Base-by-base conservation (phyloP, 1,140 invertebrate genomes). In the Drosophila arizonae region DNA sequence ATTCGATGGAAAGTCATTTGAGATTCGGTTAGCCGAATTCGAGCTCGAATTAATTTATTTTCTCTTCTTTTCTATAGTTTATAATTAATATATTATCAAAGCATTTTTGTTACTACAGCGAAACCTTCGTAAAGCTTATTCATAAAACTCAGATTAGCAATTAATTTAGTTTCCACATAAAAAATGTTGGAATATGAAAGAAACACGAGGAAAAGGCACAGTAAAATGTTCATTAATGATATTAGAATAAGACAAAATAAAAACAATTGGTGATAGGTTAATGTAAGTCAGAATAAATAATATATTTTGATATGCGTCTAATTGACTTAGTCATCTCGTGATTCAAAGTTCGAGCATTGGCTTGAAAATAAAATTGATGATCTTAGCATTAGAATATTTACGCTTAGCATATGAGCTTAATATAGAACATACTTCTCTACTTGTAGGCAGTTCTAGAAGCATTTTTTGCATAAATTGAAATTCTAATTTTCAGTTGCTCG, bases 121-220 rank as follows among this genome's bases (percentile, higher is more conserved):
- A 84, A 84, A 84, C 81, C 81, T 79, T 56, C 56, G 70, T 76
- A 77, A 85, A 84, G 81, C 81, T 79, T 77, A 63, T 81, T 72
- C 24, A 81, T 60, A 78, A 46, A 76, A 75, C 46, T 30, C 15
- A 61, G 50, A 15, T 48, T 45, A 45, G 46, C 39, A 51, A 69
- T 60, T 51, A 30, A 62, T 48, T 62, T 54, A 39, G 17, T 50
- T 76, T 13, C 43, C 54, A 26, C 43, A 55, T 63, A 50, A 17
- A 62, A 17, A 33, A 33, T 33, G 33, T 13, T 43, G 51, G 46
- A 76, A 72, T 15, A 58, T 28, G 39, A 72, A 67, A 63, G n/a
- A 39, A 81, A 81, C 63, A 51, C 36, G 63, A 46, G 51, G 79
- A 68, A 74, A 84, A 84, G 81, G 81, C 81, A 84, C 81, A 85